Evolutionary conservation across 2,888 invertebrate species (phyloP).

Genomic region (Branchinecta sandiegonensis): DNA sequence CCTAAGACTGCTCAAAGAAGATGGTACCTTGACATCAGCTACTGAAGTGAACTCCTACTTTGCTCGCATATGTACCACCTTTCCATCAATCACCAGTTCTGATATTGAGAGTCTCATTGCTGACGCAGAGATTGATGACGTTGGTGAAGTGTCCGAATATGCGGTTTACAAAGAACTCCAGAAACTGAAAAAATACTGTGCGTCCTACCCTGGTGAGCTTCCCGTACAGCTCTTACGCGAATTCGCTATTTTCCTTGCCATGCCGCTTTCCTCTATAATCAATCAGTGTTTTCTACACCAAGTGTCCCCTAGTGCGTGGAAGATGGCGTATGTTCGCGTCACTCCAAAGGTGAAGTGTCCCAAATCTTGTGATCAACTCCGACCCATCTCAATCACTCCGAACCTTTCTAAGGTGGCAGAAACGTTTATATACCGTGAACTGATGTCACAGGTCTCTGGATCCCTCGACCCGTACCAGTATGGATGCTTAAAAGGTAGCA

Average conservation of each 20-base stretch:
- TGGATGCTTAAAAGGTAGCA: too few relatives aligned
- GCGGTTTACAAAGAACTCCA: neutral
- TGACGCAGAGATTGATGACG: slow-evolving; percentile 11
- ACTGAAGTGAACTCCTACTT: slow-evolving; percentile 8
- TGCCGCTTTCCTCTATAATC: slow-evolving; percentile 1
- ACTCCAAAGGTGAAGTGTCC: neutral
- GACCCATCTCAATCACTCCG: too few relatives aligned
- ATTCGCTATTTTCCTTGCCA: neutral
- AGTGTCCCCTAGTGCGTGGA: neutral
- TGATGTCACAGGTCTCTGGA: too few relatives aligned
- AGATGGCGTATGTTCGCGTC: slow-evolving; percentile 5
- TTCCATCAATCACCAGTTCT: neutral
- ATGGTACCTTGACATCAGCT: neutral
- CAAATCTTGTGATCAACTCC: too few relatives aligned
- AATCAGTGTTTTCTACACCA: neutral
- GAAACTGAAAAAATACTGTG: neutral
- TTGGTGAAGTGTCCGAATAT: slow-evolving; percentile 4
- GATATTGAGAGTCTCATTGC: slow-evolving; percentile 7
- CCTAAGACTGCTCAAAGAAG: neutral
- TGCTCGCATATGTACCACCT: slow-evolving; percentile 4
- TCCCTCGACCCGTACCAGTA: too few relatives aligned
- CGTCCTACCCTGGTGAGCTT: slow-evolving; percentile 14
- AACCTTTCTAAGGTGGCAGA: too few relatives aligned
- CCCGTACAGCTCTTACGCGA: neutral
- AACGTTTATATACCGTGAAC: too few relatives aligned